Conservation (phyloP, 2,113 vertebrate genomes). For the Hippolais icterina region DNA sequence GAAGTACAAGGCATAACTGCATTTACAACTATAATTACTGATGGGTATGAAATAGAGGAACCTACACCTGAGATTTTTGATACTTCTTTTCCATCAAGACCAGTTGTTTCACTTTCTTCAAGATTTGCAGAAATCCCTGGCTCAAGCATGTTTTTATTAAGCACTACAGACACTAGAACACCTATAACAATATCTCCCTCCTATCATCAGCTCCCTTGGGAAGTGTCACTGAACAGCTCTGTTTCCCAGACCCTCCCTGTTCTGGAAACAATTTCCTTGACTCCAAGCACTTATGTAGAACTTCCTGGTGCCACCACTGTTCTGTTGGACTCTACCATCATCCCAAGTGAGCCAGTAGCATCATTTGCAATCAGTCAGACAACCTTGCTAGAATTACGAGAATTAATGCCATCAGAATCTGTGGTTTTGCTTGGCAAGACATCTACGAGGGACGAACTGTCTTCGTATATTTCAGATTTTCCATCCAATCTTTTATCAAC, state of each 20-base stretch:
- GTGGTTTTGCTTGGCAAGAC: neutral
- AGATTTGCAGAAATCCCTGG: neutral
- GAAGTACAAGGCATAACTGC: conserved; percentile 68
- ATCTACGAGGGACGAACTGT: neutral
- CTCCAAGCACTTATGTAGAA: neutral
- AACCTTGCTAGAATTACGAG: neutral
- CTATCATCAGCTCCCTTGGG: neutral
- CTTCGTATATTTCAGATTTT: conserved; percentile 9
- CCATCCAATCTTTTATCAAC: conserved; percentile 19
- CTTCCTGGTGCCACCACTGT: neutral
- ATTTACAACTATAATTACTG: conserved; percentile 69
- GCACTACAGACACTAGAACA: neutral
- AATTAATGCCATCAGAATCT: conserved; percentile 37
- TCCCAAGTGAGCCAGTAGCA: fast-evolving
- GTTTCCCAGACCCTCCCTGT: neutral
- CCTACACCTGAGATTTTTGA: conserved; percentile 79
- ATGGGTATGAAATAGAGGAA: conserved; percentile 80
- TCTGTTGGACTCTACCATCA: neutral
- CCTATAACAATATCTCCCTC: conserved; percentile 3
- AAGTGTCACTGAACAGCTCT: neutral
- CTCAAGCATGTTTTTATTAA: neutral
- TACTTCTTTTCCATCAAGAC: conserved; percentile 85
- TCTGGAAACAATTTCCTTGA: neutral
- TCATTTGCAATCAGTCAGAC: neutral
- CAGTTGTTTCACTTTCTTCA: conserved; percentile 78